phyloP scores from a whole-genome alignment of 2,888 invertebrate species.

The Chrysopilus asiliformis region DNA sequence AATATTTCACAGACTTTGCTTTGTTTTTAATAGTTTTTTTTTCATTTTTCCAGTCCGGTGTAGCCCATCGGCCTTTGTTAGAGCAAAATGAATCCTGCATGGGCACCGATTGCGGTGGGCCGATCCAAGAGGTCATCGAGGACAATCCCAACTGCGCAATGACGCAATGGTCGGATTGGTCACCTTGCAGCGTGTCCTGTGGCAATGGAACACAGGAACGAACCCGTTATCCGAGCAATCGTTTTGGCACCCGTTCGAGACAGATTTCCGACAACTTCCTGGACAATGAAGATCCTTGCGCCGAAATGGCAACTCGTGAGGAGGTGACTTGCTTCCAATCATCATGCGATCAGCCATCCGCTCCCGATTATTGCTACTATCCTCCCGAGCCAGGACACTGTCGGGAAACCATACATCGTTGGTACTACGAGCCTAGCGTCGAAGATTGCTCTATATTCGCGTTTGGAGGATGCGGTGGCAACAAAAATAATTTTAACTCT shows the following conservation, averaged over 20 bases:
- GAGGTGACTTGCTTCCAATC: slow-evolving; percentile 23
- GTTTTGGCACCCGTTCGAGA: no score
- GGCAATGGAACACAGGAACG: slow-evolving; percentile 58
- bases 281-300: slow-evolving; percentile 27
- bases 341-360: slow-evolving; percentile 10
- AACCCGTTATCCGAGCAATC: slow-evolving; percentile 31
- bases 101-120: no score
- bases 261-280: slow-evolving; percentile 18
- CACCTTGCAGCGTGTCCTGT: slow-evolving; percentile 65
- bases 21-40: no score
- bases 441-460: slow-evolving; percentile 73
- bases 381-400: slow-evolving; percentile 55
- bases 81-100: no score
- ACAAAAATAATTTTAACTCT: slow-evolving; percentile 73
- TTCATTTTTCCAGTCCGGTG: no score
- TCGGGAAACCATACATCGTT: slow-evolving; percentile 59
- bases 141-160: slow-evolving; percentile 44
- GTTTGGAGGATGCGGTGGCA: slow-evolving; percentile 73
- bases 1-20: no score
- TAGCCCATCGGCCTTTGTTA: no score
- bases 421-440: slow-evolving; percentile 64
- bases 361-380: slow-evolving; percentile 27
- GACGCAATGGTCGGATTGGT: slow-evolving; percentile 67
- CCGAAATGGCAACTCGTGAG: slow-evolving; percentile 26
- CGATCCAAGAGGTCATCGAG: no score